A percentile compares a stretch with the other conserved stretches of the same genome.
These are phyloP conservation scores for Mastomys natalensis DNA, from an alignment of 2,113 vertebrate species.

Conservation along the genomic window DNA sequence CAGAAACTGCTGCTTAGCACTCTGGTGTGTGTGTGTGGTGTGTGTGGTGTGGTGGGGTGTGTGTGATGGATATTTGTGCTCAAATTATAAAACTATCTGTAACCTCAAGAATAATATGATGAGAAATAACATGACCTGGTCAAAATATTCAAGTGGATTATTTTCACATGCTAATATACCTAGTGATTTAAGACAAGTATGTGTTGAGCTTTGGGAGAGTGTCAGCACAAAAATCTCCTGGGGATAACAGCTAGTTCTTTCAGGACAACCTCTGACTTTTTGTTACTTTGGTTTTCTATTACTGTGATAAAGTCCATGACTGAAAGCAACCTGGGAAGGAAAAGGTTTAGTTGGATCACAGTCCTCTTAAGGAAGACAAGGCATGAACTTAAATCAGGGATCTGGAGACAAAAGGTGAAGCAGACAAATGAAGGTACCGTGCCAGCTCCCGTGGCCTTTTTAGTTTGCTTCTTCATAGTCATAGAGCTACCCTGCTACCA, in stretches of 20 bases:
- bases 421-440: background rate
- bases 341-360: background rate
- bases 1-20: background rate
- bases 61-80: background rate
- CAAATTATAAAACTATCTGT: background rate
- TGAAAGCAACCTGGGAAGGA: background rate
- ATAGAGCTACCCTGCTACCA: no score
- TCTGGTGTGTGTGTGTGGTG: background rate
- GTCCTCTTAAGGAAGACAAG: background rate
- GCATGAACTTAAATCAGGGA: background rate
- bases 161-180: background rate
- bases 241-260: background rate
- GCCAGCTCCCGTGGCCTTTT: background rate
- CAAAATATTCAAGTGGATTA: background rate
- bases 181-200: background rate
- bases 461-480: background rate
- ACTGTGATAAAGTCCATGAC: background rate
- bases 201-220: fast-evolving
- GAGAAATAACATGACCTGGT: background rate
- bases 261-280: background rate
- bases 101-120: background rate
- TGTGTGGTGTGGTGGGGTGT: background rate
- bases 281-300: background rate
- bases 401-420: background rate
- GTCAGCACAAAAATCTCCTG: background rate